Evolutionary conservation across 2,888 invertebrate species (phyloP).

Genomic region (Oasisia sp.): DNA sequence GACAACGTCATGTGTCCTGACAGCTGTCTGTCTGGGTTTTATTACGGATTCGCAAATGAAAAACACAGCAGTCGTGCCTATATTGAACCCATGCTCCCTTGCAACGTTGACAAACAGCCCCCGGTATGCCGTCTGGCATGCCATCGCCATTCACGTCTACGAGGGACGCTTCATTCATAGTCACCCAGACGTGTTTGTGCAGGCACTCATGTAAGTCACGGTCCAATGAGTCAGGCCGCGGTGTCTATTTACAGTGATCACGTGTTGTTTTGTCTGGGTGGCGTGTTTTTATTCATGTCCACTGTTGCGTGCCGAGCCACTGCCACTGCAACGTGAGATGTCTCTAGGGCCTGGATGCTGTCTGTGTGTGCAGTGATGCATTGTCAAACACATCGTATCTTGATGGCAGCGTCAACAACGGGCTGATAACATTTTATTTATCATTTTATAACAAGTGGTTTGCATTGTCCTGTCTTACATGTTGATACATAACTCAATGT

Average conservation of each 20-base stretch:
- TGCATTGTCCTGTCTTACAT: not conserved
- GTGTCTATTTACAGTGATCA: not conserved
- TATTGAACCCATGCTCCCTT: not conserved
- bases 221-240: not conserved
- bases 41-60: not conserved
- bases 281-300: not conserved
- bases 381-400: not conserved
- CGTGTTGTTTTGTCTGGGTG: conserved; percentile 17
- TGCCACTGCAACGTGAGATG: not conserved
- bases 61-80: not conserved
- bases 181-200: not conserved
- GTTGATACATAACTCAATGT: not conserved
- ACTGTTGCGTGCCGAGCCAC: not conserved
- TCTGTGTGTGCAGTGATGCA: not conserved
- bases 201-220: not conserved
- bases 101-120: not conserved
- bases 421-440: not conserved
- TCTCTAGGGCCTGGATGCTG: not conserved
- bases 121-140: not conserved
- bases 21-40: not conserved
- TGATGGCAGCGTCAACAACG: not conserved
- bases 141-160: not conserved
- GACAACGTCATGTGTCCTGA: not conserved
- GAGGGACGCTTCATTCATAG: not conserved
- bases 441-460: not conserved